A percentile compares a stretch with the other conserved stretches of the same genome.
phyloP scores from a whole-genome alignment of 2,888 invertebrate species.

The Sarcophaga rosellei region DNA sequence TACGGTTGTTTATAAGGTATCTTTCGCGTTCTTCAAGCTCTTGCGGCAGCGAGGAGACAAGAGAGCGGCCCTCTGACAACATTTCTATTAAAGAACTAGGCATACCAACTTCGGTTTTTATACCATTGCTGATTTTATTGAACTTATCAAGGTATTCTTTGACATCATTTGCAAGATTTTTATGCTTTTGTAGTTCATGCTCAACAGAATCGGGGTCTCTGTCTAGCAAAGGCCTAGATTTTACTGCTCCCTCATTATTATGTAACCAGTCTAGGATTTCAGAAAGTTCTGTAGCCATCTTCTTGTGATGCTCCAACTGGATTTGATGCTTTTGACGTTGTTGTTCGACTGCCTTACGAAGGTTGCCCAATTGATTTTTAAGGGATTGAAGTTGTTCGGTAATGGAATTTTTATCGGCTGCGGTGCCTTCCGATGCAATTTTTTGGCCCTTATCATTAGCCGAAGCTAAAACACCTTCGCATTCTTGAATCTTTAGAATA shows the following conservation, averaged over 20 bases:
- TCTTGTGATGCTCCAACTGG: constrained; percentile 93
- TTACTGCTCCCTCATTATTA: constrained; percentile 89
- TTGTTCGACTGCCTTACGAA: constrained; percentile 91
- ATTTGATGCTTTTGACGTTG: constrained; percentile 93
- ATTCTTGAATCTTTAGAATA: constrained; percentile 93
- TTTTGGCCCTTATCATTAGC: constrained; percentile 96
- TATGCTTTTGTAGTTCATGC: constrained; percentile 90
- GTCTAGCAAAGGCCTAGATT: constrained; percentile 90
- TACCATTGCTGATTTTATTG: constrained; percentile 86
- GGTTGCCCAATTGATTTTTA: constrained; percentile 90
- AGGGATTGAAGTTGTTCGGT: constrained; percentile 93
- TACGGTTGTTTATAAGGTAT: constrained; percentile 90
- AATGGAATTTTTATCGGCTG: constrained; percentile 92
- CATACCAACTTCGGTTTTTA: constrained; percentile 89
- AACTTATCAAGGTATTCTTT: constrained; percentile 87
- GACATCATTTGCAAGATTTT: constrained; percentile 86
- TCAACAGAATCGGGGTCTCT: constrained; percentile 91
- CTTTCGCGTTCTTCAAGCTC: constrained; percentile 91
- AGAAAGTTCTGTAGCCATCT: constrained; percentile 91
- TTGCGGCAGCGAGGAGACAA: constrained; percentile 89
- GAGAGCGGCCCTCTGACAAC: constrained; percentile 91
- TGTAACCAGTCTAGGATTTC: constrained; percentile 92
- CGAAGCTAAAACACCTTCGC: constrained; percentile 92
- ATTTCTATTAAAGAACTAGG: constrained; percentile 91
- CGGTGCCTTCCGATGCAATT: constrained; percentile 94